Evolutionary conservation across 2,113 vertebrate genomes (phyloP).

Genomic region (mouse (Mus musculus)): GRCm39 chr2:33861501-33862000

Average conservation of each 20-base stretch:
- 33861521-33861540: neutral
- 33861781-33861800: neutral
- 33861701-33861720: neutral
- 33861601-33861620: neutral
- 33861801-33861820: neutral
- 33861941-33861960: neutral
- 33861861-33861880: too few species aligned
- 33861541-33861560: neutral
- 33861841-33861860: neutral
- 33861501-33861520: neutral
- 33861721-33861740: neutral
- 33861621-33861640: neutral
- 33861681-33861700: neutral
- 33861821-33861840: neutral
- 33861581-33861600: neutral
- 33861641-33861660: neutral
- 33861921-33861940: neutral
- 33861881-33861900: neutral
- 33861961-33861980: slow-evolving; percentile 35
- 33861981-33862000: neutral
- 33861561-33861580: neutral
- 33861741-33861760: neutral
- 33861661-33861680: neutral
- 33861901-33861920: neutral
- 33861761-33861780: neutral